Base-by-base conservation (phyloP, 2,113 vertebrate genomes). In the Colinus virginianus region DNA sequence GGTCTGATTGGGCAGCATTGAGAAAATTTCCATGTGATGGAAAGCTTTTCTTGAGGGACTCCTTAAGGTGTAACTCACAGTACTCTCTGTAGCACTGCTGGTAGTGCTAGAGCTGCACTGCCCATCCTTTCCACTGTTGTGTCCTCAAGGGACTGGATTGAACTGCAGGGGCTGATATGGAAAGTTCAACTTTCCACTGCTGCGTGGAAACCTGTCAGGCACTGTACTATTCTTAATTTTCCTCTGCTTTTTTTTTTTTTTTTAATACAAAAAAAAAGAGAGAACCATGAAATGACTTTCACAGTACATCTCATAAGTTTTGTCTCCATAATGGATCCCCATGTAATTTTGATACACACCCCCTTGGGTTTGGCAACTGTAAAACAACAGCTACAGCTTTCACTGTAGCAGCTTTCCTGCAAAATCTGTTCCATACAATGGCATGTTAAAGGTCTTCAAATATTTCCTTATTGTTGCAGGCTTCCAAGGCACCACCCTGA, bases 381-480 rank as follows among this genome's bases (percentile, higher is more conserved):
- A 79, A 92, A 94, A 40, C 87, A 82, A 79, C 48, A 82, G 49
- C 78, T 75, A 40, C 38, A 85, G 70, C 90, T 90, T 56, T 86
- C 68, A 68, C 83, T 70, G 16, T 36, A 55, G 76, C 79, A 78
- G 70, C 62, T 95, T 91, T 92, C 86, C 77, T 88, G 63, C 43
- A 83, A 81, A 94, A 85, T 85, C 48, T 80, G 45, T 84, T 79
- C 76, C 75, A 51, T 80, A 70, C 89, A 95, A 94, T 72, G 55
- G n/a, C n/a, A 68, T 3, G 42, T 95, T 91, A 92, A 69, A 91
- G 71, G 69, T 71, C 53, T 94, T 96, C 86, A 90, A 81, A 71
- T 82, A 84, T 88, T 92, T 93, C 91, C 87, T 88, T 85, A 87
- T 90, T 88, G 85, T 92, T 95, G 45, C 62, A 87, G 83, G 25